Base-by-base conservation (phyloP, 1,140 invertebrate species). In the Zaprionus vittiger region DNA sequence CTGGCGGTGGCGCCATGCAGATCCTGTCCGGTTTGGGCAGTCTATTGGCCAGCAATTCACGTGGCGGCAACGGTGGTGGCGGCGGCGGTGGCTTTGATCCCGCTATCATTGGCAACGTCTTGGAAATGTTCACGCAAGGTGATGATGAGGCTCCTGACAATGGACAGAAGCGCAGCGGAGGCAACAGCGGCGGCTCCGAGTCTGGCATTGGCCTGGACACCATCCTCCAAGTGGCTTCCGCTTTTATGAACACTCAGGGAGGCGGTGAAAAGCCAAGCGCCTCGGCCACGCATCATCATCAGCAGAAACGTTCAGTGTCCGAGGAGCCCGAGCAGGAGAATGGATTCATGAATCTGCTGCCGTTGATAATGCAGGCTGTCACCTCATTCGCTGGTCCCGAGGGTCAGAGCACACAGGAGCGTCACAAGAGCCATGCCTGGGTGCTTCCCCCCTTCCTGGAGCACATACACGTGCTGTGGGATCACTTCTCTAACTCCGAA, bases 401-500 rank as follows among this genome's bases (percentile, higher is more conserved):
- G 77, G 93, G 93, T 0, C 85, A 94, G 47, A 93, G 93, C 83
- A 93, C 92, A 37, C 94, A 94, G 38, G 94, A 95, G 44, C 94
- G 95, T 26, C 96, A 97, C 74, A 93, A 91, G n/a, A 95, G 94
- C n/a, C 96, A 96, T 66, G 94, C 95, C 0, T 95, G 95, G 92
- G 95, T 95, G 73, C 91, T 97, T 70, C 96, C 96, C 1, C 96
- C 96, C 0, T 94, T 97, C 79, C 79, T 97, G 41, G 96, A 96
- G 80, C 96, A 95, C 63, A 77, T 95, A 1, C 96, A 97, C 82
- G 92, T 96, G 1, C 95, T 96, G 80, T 97, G 96, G 95, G 96
- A 97, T 72, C 95, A 96, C 54, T 97, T 97, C 83, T 95, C 96
- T 5, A 95, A 96, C 85, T 97, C 96, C 0, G 96, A 97, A 76